Conservation (phyloP, 1,140 invertebrate species). For the honey bee (Apis mellifera) region DNA sequence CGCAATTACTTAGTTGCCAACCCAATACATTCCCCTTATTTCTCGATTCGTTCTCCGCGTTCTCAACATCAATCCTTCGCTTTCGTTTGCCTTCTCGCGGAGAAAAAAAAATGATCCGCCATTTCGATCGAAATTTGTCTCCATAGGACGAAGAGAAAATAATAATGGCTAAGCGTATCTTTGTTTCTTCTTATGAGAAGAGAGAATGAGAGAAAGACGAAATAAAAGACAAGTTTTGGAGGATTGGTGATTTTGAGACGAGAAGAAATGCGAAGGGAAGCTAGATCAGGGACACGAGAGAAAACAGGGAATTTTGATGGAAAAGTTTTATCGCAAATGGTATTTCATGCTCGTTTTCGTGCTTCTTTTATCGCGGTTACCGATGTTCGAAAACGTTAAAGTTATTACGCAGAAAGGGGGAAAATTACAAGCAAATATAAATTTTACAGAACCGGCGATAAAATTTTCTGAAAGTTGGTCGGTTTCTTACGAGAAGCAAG, state of each 20-base stretch:
- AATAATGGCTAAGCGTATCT: too few species aligned
- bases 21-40: constrained; percentile 31
- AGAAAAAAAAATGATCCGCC: constrained; percentile 30
- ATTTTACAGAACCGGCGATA: constrained; percentile 35
- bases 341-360: constrained; percentile 42
- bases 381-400: constrained; percentile 12
- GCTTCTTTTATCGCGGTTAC: constrained; percentile 16
- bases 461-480: constrained; percentile 40
- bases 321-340: constrained; percentile 45
- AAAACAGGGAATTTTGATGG: constrained; percentile 17
- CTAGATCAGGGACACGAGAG: neutral
- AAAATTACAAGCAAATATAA: constrained; percentile 36
- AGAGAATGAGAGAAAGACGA: neutral
- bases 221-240: constrained; percentile 23
- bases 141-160: neutral
- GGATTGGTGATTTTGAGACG: constrained; percentile 20
- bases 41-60: constrained; percentile 25
- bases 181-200: too few species aligned
- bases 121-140: neutral
- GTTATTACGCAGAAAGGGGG: constrained; percentile 6
- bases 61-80: constrained; percentile 4
- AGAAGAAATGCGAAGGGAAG: constrained; percentile 26
- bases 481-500: constrained; percentile 2
- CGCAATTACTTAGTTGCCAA: too few species aligned
- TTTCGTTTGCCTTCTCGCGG: neutral